Conservation (phyloP, 2,113 vertebrate genomes). For the Hyaena hyaena region DNA sequence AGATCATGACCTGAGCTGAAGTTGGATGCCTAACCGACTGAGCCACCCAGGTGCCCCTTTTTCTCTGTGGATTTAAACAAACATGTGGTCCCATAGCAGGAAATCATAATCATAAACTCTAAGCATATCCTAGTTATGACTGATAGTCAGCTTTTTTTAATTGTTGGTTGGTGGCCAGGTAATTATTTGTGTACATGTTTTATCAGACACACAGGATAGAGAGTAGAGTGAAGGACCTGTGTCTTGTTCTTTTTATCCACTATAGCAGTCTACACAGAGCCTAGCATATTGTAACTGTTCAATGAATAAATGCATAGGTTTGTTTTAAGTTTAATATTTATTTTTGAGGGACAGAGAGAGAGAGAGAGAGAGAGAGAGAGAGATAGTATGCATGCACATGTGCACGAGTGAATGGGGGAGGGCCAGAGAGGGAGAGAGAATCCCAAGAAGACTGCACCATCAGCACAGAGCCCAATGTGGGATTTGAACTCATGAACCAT, state of each 20-base stretch:
- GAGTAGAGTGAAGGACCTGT: neutral
- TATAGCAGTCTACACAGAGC: neutral
- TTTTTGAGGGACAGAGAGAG: too few species aligned
- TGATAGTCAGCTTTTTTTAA: neutral
- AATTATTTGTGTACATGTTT: neutral
- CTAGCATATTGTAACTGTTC: neutral
- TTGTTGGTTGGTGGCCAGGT: neutral
- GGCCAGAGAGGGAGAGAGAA: too few species aligned
- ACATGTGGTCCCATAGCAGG: neutral
- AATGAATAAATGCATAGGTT: neutral
- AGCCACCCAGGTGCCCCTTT: too few species aligned
- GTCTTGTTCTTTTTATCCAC: neutral
- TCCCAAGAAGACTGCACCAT: too few species aligned
- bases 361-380: too few species aligned
- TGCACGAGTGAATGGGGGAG: too few species aligned
- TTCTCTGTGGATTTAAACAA: constrained; percentile 1
- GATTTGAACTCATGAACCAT: too few species aligned
- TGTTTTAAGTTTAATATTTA: too few species aligned
- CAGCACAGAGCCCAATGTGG: too few species aligned
- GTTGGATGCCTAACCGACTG: too few species aligned
- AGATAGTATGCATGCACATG: too few species aligned
- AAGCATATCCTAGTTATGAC: neutral
- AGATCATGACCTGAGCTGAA: too few species aligned
- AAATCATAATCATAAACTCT: neutral
- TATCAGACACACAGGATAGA: neutral